phyloP scores from a whole-genome alignment of 2,113 vertebrate genomes.

The Albula goreensis region DNA sequence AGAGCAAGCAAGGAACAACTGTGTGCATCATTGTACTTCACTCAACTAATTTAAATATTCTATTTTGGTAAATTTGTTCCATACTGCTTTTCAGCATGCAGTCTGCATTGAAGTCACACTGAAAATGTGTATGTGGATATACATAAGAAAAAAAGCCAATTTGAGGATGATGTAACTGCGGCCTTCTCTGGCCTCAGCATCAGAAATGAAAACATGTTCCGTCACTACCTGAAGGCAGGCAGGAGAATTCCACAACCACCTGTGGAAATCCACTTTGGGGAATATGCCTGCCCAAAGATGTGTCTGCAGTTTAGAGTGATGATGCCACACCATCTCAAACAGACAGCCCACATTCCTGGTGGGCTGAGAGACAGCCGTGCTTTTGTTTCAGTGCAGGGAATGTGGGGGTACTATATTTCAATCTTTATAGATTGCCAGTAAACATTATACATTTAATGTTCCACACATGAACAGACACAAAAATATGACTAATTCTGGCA shows the following conservation, averaged over 20 bases:
- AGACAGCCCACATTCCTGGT: constrained; percentile 12
- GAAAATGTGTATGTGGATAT: too few relatives aligned
- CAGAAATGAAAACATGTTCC: neutral
- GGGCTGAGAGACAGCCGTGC: constrained; percentile 1
- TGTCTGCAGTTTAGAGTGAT: neutral
- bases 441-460: neutral
- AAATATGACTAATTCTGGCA: neutral
- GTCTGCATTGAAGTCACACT: too few relatives aligned
- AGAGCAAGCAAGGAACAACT: too few relatives aligned
- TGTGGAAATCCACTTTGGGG: neutral
- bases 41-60: too few relatives aligned
- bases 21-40: too few relatives aligned
- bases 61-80: too few relatives aligned
- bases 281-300: neutral
- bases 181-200: neutral
- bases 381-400: constrained; percentile 1
- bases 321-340: constrained; percentile 5
- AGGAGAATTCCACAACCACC: constrained; percentile 15
- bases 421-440: neutral
- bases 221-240: neutral
- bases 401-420: neutral
- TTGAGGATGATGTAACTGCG: neutral
- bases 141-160: too few relatives aligned
- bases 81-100: too few relatives aligned
- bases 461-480: neutral